phyloP scores from a whole-genome alignment of 2,113 vertebrate species.

The Jacana jacana region DNA sequence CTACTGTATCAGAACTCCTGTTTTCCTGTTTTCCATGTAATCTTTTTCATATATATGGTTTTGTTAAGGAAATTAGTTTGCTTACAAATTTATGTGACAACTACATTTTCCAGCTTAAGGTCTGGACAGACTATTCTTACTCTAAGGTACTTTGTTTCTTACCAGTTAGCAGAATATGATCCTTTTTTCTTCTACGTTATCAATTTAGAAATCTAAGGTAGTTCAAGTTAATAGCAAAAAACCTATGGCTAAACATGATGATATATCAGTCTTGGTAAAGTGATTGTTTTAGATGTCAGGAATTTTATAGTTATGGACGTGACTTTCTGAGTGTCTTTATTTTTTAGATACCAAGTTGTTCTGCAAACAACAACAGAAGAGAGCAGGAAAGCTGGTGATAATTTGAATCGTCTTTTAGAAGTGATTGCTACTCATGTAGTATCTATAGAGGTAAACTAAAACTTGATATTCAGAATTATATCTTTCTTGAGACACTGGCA shows the following conservation, averaged over 20 bases:
- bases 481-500: not conserved
- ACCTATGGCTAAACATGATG: not conserved
- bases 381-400: slow-evolving; percentile 71
- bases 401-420: slow-evolving; percentile 72
- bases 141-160: not conserved
- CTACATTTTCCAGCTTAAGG: not conserved
- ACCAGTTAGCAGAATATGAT: accelerated
- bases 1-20: not conserved
- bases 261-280: not conserved
- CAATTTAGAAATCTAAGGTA: not conserved
- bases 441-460: slow-evolving; percentile 71
- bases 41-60: not conserved
- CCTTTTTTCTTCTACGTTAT: not conserved
- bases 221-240: not conserved
- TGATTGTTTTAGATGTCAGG: not conserved
- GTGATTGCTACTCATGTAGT: slow-evolving; percentile 71
- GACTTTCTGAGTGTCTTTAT: not conserved
- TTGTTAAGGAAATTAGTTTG: not conserved
- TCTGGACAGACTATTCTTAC: not conserved
- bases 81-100: not conserved
- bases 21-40: not conserved
- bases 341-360: slow-evolving; percentile 73
- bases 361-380: slow-evolving; percentile 77
- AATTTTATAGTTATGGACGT: accelerated
- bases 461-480: not conserved